Evolutionary conservation across 1,140 invertebrate genomes (phyloP), one percentile per base, ranked within the genome.

Genomic region (Drosophila asahinai): DNA sequence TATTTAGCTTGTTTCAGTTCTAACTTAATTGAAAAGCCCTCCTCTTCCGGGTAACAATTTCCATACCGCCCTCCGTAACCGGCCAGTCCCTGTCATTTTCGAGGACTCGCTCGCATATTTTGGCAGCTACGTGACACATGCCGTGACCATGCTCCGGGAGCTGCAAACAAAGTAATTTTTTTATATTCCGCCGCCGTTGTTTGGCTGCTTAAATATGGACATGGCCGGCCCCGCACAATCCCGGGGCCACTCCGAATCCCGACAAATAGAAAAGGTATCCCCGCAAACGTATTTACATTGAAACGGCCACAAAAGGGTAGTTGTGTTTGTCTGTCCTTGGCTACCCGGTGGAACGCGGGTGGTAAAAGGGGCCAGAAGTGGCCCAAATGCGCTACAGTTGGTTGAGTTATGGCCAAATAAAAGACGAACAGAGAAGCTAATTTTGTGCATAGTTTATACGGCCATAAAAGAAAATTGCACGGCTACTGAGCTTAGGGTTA

Each of bases 121-220:
- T 75, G 48, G 77, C 65, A 38, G 54, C 74, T 89, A 89, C 86
- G 84, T 90, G 84, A 87, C 83, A 86, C 78, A 81, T 86, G 75
- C 81, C 65, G 68, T 80, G 70, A 78, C 72, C 71, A 52, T 73
- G 74, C 48, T 68, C 42, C 33, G n/a, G 38, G 51, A 54, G 55
- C 67, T 47, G 55, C 66, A 81, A 89, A 89, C 84, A 89, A 90
- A 89, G 81, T 80, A 74, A 81, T 89, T 89, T 77, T 81, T 77
- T 78, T 47, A 57, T 73, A 63, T 63, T 48, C 47, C n/a, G 17
- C 11, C 64, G 67, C 40, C 64, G 65, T 52, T 65, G 58, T 78
- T 71, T 66, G 65, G 51, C 74, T 79, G 76, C 76, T 80, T 80
- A 72, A 90, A 81, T 90, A 90, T 84, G 86, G 73, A 86, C 84